These are phyloP conservation scores for Myopa tessellatipennis DNA, from an alignment of 2,888 invertebrate species.

Conservation along the genomic window DNA sequence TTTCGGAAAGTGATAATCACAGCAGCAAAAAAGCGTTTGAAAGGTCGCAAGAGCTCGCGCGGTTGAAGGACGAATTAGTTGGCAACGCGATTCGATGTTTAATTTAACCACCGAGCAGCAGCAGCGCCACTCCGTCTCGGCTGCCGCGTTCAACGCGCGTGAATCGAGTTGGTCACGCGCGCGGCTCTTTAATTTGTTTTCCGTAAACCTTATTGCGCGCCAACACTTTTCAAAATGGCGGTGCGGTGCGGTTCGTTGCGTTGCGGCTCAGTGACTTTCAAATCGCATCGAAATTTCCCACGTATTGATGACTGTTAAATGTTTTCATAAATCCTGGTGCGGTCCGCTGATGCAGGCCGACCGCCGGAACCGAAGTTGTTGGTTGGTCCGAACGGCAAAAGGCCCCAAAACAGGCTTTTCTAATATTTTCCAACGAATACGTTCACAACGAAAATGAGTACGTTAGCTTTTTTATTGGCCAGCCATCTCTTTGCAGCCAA, in stretches of 20 bases:
- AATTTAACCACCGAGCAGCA: background rate
- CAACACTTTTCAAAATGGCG: constrained; percentile 10
- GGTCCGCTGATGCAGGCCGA: background rate
- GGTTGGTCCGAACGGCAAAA: background rate
- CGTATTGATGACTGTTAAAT: constrained; percentile 9
- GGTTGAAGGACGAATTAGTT: background rate
- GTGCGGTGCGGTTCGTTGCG: constrained; percentile 2
- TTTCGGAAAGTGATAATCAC: background rate
- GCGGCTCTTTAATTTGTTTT: constrained; percentile 23
- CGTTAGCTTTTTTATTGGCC: background rate
- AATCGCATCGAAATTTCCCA: constrained; percentile 15
- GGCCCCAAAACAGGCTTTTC: too few species aligned
- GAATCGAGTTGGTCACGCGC: background rate
- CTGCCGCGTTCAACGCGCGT: background rate
- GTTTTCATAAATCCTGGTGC: constrained; percentile 12
- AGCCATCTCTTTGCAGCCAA: background rate
- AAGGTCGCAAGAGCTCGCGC: background rate
- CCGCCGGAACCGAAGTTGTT: background rate
- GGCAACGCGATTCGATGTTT: background rate
- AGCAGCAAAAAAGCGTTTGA: background rate
- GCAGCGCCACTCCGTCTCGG: background rate
- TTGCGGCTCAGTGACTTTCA: constrained; percentile 19
- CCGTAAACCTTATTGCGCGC: constrained; percentile 12
- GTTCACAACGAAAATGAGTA: background rate
- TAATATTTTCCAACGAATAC: too few species aligned